Conservation (phyloP, 1,140 invertebrate species). For the Drosophila rhopaloa region DNA sequence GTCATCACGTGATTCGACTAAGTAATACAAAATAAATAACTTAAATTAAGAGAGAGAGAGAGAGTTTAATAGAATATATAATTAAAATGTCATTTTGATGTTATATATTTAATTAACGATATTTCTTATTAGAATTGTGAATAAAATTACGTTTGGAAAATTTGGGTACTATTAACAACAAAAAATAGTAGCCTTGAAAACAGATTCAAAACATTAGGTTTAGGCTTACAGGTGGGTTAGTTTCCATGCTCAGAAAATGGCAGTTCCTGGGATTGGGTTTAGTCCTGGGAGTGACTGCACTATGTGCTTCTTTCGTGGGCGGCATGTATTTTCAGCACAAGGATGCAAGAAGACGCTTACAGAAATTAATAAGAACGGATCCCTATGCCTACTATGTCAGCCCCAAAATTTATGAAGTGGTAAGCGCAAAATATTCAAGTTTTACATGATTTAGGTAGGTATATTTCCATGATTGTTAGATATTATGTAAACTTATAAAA, state of each 20-base stretch:
- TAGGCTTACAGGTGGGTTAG: neutral
- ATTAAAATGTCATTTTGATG: too few relatives aligned
- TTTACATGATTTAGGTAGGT: too few relatives aligned
- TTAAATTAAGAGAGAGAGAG: too few relatives aligned
- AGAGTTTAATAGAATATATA: too few relatives aligned
- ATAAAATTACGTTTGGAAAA: too few relatives aligned
- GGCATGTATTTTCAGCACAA: constrained; percentile 66
- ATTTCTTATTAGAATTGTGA: too few relatives aligned
- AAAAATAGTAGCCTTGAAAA: constrained; percentile 11
- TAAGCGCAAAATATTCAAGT: constrained; percentile 18
- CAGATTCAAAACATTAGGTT: neutral
- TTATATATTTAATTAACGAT: too few relatives aligned
- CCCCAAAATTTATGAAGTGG: constrained; percentile 55
- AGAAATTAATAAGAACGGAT: constrained; percentile 58
- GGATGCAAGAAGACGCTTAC: constrained; percentile 35
- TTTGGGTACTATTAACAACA: too few relatives aligned
- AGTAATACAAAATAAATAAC: neutral
- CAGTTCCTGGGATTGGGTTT: constrained; percentile 38
- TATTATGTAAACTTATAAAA: too few relatives aligned
- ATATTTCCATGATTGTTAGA: too few relatives aligned
- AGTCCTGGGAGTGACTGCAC: constrained; percentile 25
- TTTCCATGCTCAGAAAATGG: constrained; percentile 46
- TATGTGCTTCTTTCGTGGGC: constrained; percentile 46
- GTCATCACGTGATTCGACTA: neutral
- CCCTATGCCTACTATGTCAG: constrained; percentile 73